Conservation (phyloP, 2,113 vertebrate species). For the Apeltes quadracus region DNA sequence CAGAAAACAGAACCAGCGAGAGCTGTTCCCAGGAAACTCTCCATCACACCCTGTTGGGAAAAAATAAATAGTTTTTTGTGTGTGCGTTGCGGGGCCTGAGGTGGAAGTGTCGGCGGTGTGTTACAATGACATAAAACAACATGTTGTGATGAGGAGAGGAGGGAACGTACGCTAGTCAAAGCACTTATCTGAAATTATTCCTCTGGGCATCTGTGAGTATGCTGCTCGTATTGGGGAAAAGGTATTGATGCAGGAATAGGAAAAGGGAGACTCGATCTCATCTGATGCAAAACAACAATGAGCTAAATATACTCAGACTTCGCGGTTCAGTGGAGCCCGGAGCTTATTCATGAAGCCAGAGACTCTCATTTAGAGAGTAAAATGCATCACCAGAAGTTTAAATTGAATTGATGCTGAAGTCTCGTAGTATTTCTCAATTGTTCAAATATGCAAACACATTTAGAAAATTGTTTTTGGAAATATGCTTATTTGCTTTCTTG, state of each 20-base stretch:
- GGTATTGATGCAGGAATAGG: background rate
- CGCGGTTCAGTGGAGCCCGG: background rate
- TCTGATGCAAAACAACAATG: background rate
- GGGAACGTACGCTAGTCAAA: background rate
- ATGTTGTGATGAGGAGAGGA: background rate
- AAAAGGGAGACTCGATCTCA: background rate
- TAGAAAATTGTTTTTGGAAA: background rate
- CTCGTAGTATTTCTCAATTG: constrained; percentile 7
- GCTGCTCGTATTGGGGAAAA: background rate
- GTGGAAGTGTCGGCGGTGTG: background rate
- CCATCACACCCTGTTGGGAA: constrained; percentile 90
- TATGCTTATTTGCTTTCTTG: too few relatives aligned
- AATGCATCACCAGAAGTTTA: constrained; percentile 12
- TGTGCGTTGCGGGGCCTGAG: constrained; percentile 1
- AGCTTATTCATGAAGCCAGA: constrained; percentile 10
- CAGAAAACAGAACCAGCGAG: constrained; percentile 93
- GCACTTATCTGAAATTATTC: constrained; percentile 21
- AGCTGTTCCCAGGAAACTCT: constrained; percentile 95
- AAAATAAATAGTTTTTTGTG: background rate
- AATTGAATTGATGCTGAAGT: background rate
- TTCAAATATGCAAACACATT: background rate
- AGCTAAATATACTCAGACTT: background rate
- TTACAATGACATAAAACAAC: constrained; percentile 2
- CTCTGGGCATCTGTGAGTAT: background rate
- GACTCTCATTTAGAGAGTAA: background rate